Evolutionary conservation across 2,888 invertebrate genomes (phyloP).

Genomic region (Abrostola triplasia): DNA sequence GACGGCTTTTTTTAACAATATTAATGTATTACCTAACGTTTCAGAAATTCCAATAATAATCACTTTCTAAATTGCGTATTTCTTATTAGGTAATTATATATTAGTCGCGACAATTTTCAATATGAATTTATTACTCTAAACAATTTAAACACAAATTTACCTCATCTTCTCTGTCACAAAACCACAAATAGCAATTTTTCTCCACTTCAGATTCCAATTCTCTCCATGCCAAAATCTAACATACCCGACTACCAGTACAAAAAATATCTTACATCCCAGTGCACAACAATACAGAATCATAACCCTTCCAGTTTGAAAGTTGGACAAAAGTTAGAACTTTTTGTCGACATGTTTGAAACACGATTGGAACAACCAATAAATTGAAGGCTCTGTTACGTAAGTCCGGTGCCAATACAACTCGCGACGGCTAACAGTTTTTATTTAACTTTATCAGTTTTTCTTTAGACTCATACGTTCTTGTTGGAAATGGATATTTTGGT

Average conservation of each 20-base stretch:
- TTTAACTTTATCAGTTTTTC: constrained; percentile 50
- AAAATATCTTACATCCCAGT: not conserved
- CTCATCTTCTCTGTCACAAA: not conserved
- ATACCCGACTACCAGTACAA: not conserved
- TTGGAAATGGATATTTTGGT: not conserved
- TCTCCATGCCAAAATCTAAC: not conserved
- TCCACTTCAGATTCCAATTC: not conserved
- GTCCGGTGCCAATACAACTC: constrained; percentile 43
- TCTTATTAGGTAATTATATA: too few species aligned
- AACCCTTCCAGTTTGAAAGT: constrained; percentile 41
- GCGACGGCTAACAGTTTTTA: constrained; percentile 51
- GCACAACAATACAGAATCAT: constrained; percentile 9
- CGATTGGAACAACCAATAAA: constrained; percentile 40
- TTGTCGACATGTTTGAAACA: constrained; percentile 24
- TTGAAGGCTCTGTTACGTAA: constrained; percentile 46
- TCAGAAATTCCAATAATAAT: too few species aligned
- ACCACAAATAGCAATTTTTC: not conserved
- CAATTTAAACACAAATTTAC: too few species aligned
- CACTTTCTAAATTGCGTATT: too few species aligned
- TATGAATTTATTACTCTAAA: too few species aligned
- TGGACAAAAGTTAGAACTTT: constrained; percentile 31
- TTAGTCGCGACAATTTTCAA: too few species aligned
- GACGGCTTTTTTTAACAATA: too few species aligned
- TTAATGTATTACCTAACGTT: too few species aligned
- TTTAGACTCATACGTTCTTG: constrained; percentile 33